Evolutionary conservation across 2,113 vertebrate species (phyloP).

Genomic region (Forbesichthys papilliferus): DNA sequence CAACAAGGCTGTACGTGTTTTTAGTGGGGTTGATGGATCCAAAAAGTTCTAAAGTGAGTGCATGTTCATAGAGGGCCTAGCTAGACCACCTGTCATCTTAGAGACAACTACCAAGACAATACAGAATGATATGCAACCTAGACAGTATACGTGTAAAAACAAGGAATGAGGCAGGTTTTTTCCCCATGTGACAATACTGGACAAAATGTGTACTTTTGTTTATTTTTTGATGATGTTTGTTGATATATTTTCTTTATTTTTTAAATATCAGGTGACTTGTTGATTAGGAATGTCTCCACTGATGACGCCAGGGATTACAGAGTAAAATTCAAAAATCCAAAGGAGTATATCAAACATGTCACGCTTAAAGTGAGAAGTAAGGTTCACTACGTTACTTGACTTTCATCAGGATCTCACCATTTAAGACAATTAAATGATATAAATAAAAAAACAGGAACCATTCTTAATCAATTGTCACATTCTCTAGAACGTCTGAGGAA

Average conservation of each 20-base stretch:
- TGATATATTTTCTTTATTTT: not conserved
- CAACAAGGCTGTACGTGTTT: too few species aligned
- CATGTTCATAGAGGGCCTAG: too few species aligned
- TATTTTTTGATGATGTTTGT: not conserved
- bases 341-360: fast-evolving
- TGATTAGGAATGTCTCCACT: not conserved
- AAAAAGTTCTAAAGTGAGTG: too few species aligned
- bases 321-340: fast-evolving
- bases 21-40: too few species aligned
- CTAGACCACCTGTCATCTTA: too few species aligned
- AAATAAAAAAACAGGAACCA: not conserved
- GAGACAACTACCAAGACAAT: too few species aligned
- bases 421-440: not conserved
- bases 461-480: not conserved
- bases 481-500: slow-evolving; percentile 29
- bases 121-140: too few species aligned
- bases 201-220: not conserved
- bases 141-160: too few species aligned
- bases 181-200: not conserved
- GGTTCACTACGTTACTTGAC: not conserved
- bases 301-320: slow-evolving; percentile 35
- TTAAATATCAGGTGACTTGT: slow-evolving; percentile 51
- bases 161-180: not conserved
- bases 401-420: not conserved
- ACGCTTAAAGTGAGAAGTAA: slow-evolving; percentile 47